phyloP scores from a whole-genome alignment of 2,113 vertebrate genomes.

The Pongo abelii region DNA sequence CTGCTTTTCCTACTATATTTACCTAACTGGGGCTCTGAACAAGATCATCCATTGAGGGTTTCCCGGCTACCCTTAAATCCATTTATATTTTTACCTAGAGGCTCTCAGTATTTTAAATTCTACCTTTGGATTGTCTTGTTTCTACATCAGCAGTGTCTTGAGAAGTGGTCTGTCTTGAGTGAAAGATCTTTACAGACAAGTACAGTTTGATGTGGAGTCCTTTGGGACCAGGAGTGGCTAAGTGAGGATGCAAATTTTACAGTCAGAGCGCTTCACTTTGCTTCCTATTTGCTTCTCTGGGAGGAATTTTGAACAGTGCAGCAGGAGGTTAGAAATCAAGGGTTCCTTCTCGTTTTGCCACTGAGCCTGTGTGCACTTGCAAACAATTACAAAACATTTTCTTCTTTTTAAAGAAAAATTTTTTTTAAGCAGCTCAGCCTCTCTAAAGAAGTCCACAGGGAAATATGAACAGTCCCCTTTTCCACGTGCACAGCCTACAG shows the following conservation, averaged over 20 bases:
- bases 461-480: not conserved
- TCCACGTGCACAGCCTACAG: not conserved
- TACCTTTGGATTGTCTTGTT: not conserved
- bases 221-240: conserved; percentile 20
- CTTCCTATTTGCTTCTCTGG: conserved; percentile 17
- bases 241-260: conserved; percentile 32
- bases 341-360: not conserved
- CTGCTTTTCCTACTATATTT: not conserved
- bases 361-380: not conserved
- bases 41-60: not conserved
- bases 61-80: not conserved
- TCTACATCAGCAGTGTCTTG: not conserved
- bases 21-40: not conserved
- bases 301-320: conserved; percentile 31
- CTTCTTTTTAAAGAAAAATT: not conserved
- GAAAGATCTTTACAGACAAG: conserved; percentile 49
- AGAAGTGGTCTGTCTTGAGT: conserved; percentile 9
- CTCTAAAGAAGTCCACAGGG: not conserved
- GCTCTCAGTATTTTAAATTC: not conserved
- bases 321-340: conserved; percentile 55
- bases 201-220: not conserved
- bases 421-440: conserved; percentile 1
- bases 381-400: conserved; percentile 45
- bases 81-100: not conserved
- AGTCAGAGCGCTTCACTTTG: not conserved